Evolutionary conservation across 1,140 invertebrate genomes (phyloP).

Genomic region (Saccostrea echinata): DNA sequence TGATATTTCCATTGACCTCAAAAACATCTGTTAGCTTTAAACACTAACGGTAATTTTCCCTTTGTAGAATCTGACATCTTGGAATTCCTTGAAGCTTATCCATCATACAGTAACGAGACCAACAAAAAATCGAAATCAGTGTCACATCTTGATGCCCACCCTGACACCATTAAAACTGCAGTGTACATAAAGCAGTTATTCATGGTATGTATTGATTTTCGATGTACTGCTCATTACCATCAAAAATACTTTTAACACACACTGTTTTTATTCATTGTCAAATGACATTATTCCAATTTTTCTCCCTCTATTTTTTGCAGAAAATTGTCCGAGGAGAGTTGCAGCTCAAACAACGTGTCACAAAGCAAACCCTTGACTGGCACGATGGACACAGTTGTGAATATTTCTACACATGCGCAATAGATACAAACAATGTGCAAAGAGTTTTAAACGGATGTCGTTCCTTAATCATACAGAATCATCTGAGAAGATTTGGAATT

Average conservation of each 20-base stretch:
- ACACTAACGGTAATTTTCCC: background rate
- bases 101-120: background rate
- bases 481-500: conserved; percentile 75
- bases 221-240: background rate
- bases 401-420: conserved; percentile 78
- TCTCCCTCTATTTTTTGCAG: conserved; percentile 64
- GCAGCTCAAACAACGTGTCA: conserved; percentile 60
- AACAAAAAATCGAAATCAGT: conserved; percentile 56
- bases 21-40: no score
- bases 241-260: no score
- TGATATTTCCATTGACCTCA: no score
- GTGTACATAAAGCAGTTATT: conserved; percentile 75
- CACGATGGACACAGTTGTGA: conserved; percentile 72
- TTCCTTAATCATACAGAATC: conserved; percentile 73
- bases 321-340: conserved; percentile 71
- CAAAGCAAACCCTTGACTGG: conserved; percentile 63
- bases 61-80: background rate
- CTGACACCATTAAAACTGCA: conserved; percentile 73
- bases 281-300: background rate
- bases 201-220: conserved; percentile 63
- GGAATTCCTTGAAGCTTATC: conserved; percentile 8
- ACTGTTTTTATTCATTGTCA: background rate
- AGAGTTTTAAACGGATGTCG: conserved; percentile 76
- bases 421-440: conserved; percentile 76
- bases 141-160: conserved; percentile 67